Conservation (phyloP, 1,140 invertebrate species). For the Centruroides vittatus region DNA sequence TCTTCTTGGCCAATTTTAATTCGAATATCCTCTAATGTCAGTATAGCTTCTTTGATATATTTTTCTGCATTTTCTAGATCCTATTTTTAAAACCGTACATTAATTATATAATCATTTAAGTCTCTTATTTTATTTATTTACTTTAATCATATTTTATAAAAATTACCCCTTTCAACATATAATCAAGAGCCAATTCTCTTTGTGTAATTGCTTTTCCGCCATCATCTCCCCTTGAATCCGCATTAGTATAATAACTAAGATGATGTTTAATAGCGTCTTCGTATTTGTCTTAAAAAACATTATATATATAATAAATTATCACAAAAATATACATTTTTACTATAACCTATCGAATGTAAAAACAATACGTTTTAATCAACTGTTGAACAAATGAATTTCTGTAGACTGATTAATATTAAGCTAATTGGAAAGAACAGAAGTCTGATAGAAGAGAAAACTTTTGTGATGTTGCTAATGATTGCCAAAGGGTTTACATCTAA, state of each 20-base stretch:
- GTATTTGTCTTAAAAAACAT: background rate
- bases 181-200: conserved; percentile 4
- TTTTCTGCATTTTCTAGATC: conserved; percentile 2
- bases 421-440: too few relatives aligned
- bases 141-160: background rate
- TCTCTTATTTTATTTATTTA: background rate
- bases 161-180: conserved; percentile 1
- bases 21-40: background rate
- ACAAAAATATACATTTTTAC: background rate
- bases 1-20: conserved; percentile 1
- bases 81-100: background rate
- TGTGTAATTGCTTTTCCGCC: conserved; percentile 3
- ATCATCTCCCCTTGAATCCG: background rate
- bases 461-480: too few relatives aligned
- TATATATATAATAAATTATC: background rate
- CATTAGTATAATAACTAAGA: background rate
- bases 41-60: background rate
- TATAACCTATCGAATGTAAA: background rate
- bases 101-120: background rate
- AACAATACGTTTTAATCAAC: background rate
- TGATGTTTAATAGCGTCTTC: conserved; percentile 1
- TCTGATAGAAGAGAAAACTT: too few relatives aligned
- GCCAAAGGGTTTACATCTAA: too few relatives aligned
- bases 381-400: too few relatives aligned
- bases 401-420: too few relatives aligned